Conservation (phyloP, 2,797 vertebrate species). For the Danio albolineatus region DNA sequence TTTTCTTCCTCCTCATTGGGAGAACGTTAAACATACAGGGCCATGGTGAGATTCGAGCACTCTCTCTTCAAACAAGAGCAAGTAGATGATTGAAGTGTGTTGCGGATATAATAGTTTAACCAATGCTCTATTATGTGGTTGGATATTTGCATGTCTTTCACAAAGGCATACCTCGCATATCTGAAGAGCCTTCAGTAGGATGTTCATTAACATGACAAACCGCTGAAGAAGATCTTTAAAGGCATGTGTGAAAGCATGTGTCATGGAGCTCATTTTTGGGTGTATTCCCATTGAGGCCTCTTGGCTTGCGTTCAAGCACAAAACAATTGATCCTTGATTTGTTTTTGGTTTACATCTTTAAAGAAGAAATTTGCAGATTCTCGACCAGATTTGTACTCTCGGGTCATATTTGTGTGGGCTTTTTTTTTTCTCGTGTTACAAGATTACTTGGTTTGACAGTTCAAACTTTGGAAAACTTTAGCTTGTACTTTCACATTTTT, state of each 20-base stretch:
- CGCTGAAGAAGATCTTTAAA: conserved; percentile 11
- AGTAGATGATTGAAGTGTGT: conserved; percentile 26
- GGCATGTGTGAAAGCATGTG: background rate
- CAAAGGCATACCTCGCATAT: conserved; percentile 27
- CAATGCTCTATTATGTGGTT: conserved; percentile 34
- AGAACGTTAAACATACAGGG: conserved; percentile 2
- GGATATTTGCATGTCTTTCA: conserved; percentile 34
- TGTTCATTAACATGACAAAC: conserved; percentile 34
- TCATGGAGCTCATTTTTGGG: background rate
- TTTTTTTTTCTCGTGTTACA: too few relatives aligned
- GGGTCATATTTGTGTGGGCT: too few relatives aligned
- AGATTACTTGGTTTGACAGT: too few relatives aligned
- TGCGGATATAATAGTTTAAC: conserved; percentile 21
- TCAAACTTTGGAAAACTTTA: too few relatives aligned
- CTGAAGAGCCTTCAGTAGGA: conserved; percentile 15
- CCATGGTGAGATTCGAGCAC: background rate
- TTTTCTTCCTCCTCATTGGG: background rate
- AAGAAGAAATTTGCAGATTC: background rate
- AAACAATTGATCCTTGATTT: background rate
- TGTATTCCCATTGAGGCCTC: background rate
- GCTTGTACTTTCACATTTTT: background rate
- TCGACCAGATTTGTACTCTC: background rate
- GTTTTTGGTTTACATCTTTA: background rate
- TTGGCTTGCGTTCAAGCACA: background rate
- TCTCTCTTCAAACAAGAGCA: background rate